Base-by-base conservation (phyloP, 2,797 vertebrate genomes). In the Catostomus latipinnis region DNA sequence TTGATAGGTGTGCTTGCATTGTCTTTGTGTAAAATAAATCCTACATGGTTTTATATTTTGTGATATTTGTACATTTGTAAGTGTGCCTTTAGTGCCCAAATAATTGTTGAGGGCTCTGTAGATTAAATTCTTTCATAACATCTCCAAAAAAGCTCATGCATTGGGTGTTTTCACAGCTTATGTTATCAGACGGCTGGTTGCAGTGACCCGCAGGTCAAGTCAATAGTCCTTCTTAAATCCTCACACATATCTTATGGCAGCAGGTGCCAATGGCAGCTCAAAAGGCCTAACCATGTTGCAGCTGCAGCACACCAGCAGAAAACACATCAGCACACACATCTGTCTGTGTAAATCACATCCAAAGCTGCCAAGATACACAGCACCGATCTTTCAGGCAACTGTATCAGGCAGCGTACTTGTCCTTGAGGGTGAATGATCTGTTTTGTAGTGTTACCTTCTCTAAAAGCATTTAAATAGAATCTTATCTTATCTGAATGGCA, bases 221-320 rank as follows among this genome's bases (percentile, higher is more conserved):
- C 79, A 81, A 81, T 69, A 81, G 71, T 56, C 57, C 72, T 14
- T 62, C 48, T 70, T 10, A 70, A 81, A 75, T 66, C 56, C 57
- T 69, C 72, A 46, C 66, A 61, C 65, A 75, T 7, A 46, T 65
- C 72, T 81, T 54, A 61, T 43, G 22, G 72, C 48, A 54, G 50
- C 72, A 75, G 79, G 79, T 81, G 79, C 72, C 57, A 12, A 18
- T 60, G 61, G 18, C 53, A 57, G 63, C 53, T 67, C 70, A 50
- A 50, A 54, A 73, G 45, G 10, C 61, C 52, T 16, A 0, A 53
- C n/a, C 43, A 46, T n/a, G 13, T 70, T 50, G 8, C 69, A 56
- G 50, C 18, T 53, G 52, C 52, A 75, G 34, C 52, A 22, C 63
- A 45, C 52, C 60, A 66, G 73, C 61, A 72, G 50, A 65, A 62